Percentiles rank a stretch among this genome's conserved stretches.
Evolutionary conservation across 2,888 invertebrate species (phyloP).

Genomic region (Caenorhabditis drosophilae): DNA sequence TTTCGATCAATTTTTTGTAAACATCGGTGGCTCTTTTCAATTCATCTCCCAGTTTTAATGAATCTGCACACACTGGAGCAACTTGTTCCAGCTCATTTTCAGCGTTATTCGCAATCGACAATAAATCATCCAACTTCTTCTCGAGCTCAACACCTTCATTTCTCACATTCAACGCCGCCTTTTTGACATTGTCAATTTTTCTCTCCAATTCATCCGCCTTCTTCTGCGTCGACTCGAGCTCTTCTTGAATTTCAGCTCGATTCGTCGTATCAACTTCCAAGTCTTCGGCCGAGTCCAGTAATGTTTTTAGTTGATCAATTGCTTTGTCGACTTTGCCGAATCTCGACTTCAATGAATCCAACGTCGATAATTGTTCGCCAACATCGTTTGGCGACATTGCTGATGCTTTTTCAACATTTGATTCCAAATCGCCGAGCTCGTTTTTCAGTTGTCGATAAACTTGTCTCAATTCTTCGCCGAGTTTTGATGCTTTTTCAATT

Average conservation of each 20-base stretch:
- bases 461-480: conserved; percentile 34
- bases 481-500: conserved; percentile 30
- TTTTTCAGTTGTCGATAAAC: conserved; percentile 47
- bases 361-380: conserved; percentile 37
- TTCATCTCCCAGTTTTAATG: conserved; percentile 82
- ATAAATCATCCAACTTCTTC: conserved; percentile 40
- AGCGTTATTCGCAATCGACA: conserved; percentile 20
- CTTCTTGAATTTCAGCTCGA: conserved; percentile 42
- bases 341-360: conserved; percentile 24
- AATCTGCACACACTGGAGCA: conserved; percentile 81
- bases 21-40: conserved; percentile 74
- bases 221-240: conserved; percentile 36
- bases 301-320: conserved; percentile 17
- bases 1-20: conserved; percentile 85
- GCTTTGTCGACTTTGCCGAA: conserved; percentile 30
- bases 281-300: conserved; percentile 23
- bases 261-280: conserved; percentile 44
- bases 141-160: conserved; percentile 46
- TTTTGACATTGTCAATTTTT: conserved; percentile 48
- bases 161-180: conserved; percentile 39
- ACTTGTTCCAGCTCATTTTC: conserved; percentile 44
- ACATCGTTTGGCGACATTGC: conserved; percentile 32
- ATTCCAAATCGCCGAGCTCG: conserved; percentile 44
- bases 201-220: conserved; percentile 43
- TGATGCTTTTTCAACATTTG: conserved; percentile 40